These are phyloP conservation scores for Chiridota heheva DNA, from an alignment of 35 echinoderm and acorn worm species.

Conservation along the genomic window DNA sequence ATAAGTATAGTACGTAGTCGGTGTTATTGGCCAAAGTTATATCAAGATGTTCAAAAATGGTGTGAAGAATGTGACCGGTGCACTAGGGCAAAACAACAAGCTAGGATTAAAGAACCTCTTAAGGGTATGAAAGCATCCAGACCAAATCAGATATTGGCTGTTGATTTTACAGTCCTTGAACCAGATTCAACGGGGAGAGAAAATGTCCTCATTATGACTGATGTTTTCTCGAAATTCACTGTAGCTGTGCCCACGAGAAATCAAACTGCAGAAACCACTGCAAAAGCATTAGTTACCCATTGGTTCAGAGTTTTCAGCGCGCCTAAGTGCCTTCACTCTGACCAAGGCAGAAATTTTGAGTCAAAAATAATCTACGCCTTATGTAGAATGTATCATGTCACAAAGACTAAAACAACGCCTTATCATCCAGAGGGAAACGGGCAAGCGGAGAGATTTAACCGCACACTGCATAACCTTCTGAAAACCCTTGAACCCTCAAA, in stretches of 20 bases:
- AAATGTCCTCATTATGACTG: conserved; percentile 17
- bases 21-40: conserved; percentile 17
- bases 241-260: not conserved
- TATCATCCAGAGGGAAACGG: not conserved
- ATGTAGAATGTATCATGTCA: not conserved
- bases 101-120: conserved; percentile 2
- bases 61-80: conserved; percentile 24
- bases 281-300: not conserved
- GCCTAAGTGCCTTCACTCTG: not conserved
- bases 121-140: not conserved
- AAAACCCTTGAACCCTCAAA: conserved; percentile 10
- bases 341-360: conserved; percentile 19
- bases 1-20: not conserved
- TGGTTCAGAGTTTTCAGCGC: conserved; percentile 2
- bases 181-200: not conserved
- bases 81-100: not conserved
- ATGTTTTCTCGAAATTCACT: conserved; percentile 21
- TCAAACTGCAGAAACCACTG: conserved; percentile 11
- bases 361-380: conserved; percentile 2
- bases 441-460: not conserved
- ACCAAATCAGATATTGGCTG: conserved; percentile 29
- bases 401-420: not conserved
- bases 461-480: not conserved
- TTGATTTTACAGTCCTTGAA: conserved; percentile 20
- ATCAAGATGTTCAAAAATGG: not conserved